A percentile compares a stretch with the other conserved stretches of the same genome.
Conservation (phyloP, 2,797 vertebrate genomes). For the Lophotriccus pileatus region DNA sequence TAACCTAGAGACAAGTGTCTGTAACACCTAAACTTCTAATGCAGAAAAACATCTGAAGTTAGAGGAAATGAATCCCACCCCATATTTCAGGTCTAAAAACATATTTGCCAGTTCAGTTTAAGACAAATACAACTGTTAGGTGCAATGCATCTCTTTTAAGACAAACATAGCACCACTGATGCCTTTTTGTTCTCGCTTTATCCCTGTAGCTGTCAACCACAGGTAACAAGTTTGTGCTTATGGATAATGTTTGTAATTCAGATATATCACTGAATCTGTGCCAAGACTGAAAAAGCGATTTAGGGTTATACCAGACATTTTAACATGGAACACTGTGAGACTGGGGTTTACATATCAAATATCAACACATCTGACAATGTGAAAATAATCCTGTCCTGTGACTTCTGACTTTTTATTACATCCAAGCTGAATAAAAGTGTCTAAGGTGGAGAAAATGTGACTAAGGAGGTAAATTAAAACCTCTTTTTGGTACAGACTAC, state of each 20-base stretch:
- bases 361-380: background rate
- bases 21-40: background rate
- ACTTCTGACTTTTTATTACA: background rate
- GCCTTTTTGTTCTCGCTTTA: background rate
- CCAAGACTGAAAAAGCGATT: background rate
- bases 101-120: background rate
- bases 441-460: background rate
- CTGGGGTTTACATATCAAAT: background rate
- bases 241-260: background rate
- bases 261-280: background rate
- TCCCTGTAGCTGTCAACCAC: background rate
- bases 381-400: background rate
- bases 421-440: background rate
- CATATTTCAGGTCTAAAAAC: background rate
- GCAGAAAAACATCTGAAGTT: background rate
- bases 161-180: background rate
- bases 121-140: background rate
- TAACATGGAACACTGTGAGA: background rate
- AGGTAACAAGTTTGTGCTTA: background rate
- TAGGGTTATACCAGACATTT: background rate
- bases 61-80: background rate
- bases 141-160: background rate
- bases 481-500: background rate
- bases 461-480: background rate
- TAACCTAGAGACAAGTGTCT: background rate